These are phyloP conservation scores for Pseudachorutes palmiensis DNA, from an alignment of 1,140 invertebrate species.

Conservation along the genomic window DNA sequence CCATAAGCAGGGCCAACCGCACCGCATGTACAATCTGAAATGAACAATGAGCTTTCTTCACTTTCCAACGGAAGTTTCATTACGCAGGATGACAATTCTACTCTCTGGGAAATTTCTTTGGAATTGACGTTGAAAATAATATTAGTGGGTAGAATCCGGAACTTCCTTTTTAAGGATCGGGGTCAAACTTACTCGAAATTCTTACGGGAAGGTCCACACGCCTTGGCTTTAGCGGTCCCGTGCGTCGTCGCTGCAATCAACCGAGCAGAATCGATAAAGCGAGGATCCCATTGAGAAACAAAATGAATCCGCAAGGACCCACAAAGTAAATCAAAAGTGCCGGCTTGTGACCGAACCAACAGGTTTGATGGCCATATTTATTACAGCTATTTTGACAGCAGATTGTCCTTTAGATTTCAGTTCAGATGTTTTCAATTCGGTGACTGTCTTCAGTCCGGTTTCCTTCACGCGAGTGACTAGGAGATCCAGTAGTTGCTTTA, in stretches of 20 bases:
- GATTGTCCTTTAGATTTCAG: no score
- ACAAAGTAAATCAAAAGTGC: slow-evolving; percentile 51
- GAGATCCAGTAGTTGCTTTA: no score
- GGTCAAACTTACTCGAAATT: slow-evolving; percentile 40
- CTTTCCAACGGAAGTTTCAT: slow-evolving; percentile 10
- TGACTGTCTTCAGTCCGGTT: no score
- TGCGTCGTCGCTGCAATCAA: slow-evolving; percentile 48
- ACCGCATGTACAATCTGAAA: slow-evolving; percentile 49
- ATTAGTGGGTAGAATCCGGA: no score
- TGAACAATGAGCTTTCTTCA: slow-evolving; percentile 13
- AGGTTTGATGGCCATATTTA: slow-evolving; percentile 46
- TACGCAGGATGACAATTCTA: not conserved
- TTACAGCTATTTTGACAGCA: no score
- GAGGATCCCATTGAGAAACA: slow-evolving; percentile 48
- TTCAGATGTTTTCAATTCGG: no score
- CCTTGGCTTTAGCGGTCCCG: slow-evolving; percentile 42
- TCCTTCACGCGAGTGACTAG: no score
- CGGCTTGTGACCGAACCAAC: slow-evolving; percentile 51
- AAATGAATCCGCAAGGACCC: slow-evolving; percentile 46
- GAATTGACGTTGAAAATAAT: not conserved
- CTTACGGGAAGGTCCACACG: slow-evolving; percentile 39
- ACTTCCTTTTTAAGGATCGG: no score
- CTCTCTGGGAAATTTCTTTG: not conserved
- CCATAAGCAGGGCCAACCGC: slow-evolving; percentile 51
- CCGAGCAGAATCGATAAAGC: slow-evolving; percentile 47